Evolutionary conservation across 2,888 invertebrate genomes (phyloP).

Genomic region (Kuschelorhynchus macadamiae): DNA sequence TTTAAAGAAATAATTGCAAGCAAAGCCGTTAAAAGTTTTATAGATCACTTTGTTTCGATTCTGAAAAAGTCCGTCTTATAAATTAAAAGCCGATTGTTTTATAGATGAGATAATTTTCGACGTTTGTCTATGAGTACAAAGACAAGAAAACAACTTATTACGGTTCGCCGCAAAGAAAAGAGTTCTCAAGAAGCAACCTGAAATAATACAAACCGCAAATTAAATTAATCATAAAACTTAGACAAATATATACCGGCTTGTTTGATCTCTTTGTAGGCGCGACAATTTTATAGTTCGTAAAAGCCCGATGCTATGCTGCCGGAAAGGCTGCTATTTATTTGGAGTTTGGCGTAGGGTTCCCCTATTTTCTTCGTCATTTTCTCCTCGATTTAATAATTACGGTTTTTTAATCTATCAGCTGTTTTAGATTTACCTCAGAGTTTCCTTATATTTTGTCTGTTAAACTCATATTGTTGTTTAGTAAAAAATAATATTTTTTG

Average conservation of each 20-base stretch:
- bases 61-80: too few relatives aligned
- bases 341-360: constrained; percentile 40
- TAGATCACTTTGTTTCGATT: too few relatives aligned
- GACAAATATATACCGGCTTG: constrained; percentile 64
- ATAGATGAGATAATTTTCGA: constrained; percentile 55
- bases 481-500: too few relatives aligned
- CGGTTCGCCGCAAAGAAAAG: constrained; percentile 46
- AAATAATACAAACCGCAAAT: constrained; percentile 63
- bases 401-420: constrained; percentile 65
- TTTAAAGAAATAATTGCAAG: too few relatives aligned
- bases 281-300: constrained; percentile 64
- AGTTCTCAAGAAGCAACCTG: constrained; percentile 63
- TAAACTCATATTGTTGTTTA: too few relatives aligned
- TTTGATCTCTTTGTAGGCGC: constrained; percentile 64
- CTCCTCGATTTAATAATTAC: constrained; percentile 60
- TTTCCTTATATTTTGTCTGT: constrained; percentile 67
- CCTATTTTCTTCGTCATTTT: constrained; percentile 27
- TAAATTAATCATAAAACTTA: constrained; percentile 65
- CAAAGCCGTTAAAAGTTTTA: too few relatives aligned
- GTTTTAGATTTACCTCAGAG: constrained; percentile 66
- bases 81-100: constrained; percentile 35
- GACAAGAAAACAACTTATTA: constrained; percentile 54
- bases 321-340: constrained; percentile 55
- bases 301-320: constrained; percentile 44
- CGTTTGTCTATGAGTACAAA: constrained; percentile 56